phyloP scores from a whole-genome alignment of 2,888 invertebrate species.

The Macaria liturata region DNA sequence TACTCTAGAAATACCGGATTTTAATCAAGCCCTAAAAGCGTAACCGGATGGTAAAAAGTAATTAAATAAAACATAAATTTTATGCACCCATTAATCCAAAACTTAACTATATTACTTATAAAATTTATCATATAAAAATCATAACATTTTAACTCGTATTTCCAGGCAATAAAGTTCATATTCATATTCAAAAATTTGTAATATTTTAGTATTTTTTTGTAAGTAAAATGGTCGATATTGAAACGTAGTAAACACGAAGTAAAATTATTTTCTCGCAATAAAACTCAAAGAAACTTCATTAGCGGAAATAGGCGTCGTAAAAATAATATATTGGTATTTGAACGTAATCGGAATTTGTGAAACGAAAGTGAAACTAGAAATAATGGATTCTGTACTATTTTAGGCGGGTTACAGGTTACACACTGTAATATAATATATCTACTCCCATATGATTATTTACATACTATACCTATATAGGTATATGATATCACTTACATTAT shows the following conservation, averaged over 20 bases:
- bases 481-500: too few relatives aligned
- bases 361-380: constrained; percentile 36
- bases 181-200: too few relatives aligned
- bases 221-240: constrained; percentile 8
- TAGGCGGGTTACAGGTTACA: neutral
- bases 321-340: constrained; percentile 35
- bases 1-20: constrained; percentile 16
- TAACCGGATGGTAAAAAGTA: constrained; percentile 20
- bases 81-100: constrained; percentile 23
- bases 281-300: constrained; percentile 32
- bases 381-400: constrained; percentile 22
- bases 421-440: too few relatives aligned
- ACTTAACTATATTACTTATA: neutral
- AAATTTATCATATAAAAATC: too few relatives aligned
- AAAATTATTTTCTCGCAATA: constrained; percentile 36
- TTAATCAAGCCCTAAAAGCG: constrained; percentile 19
- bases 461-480: too few relatives aligned
- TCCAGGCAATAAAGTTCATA: too few relatives aligned
- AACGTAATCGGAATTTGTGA: constrained; percentile 33
- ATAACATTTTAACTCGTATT: too few relatives aligned
- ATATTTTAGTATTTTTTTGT: neutral
- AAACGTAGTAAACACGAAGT: constrained; percentile 23
- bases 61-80: constrained; percentile 26
- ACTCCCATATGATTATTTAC: too few relatives aligned
- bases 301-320: constrained; percentile 35